Conservation (phyloP, 2,888 invertebrate genomes). For the Apamea crenata region DNA sequence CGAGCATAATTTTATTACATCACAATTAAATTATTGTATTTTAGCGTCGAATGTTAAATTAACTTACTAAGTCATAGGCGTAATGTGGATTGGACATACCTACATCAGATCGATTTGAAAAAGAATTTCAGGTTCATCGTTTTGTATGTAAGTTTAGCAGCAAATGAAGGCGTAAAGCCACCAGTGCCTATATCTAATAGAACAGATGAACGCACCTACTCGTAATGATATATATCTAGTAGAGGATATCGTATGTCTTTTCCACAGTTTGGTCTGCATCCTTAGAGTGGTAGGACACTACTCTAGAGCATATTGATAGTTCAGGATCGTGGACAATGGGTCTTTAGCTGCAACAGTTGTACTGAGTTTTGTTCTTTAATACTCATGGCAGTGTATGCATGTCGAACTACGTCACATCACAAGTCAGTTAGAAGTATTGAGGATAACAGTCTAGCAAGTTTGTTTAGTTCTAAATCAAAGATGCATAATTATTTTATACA, state of each 20-base stretch:
- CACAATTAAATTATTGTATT: slow-evolving; percentile 66
- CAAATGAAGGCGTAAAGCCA: slow-evolving; percentile 65
- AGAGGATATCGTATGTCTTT: slow-evolving; percentile 71
- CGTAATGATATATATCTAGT: slow-evolving; percentile 58
- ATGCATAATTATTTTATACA: slow-evolving; percentile 89
- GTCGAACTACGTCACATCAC: slow-evolving; percentile 86
- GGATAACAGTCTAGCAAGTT: slow-evolving; percentile 80
- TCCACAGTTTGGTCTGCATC: slow-evolving; percentile 67
- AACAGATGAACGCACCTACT: slow-evolving; percentile 59
- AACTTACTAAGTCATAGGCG: slow-evolving; percentile 58
- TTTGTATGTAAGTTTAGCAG: slow-evolving; percentile 41
- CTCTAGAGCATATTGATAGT: slow-evolving; percentile 54
- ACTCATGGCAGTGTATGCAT: slow-evolving; percentile 83
- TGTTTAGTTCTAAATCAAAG: slow-evolving; percentile 86
- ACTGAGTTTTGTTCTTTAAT: slow-evolving; percentile 78
- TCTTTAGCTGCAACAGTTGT: slow-evolving; percentile 66
- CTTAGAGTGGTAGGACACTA: slow-evolving; percentile 65
- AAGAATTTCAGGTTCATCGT: slow-evolving; percentile 13
- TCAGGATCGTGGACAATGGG: slow-evolving; percentile 70
- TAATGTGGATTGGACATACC: slow-evolving; percentile 76
- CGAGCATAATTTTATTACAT: slow-evolving; percentile 68
- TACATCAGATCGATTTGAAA: slow-evolving; percentile 61
- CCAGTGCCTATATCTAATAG: slow-evolving; percentile 72
- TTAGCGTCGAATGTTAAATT: slow-evolving; percentile 59
- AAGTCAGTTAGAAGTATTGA: slow-evolving; percentile 79